Base-by-base conservation (phyloP, 92 coral and sea anemone species). In the Actinernus sp. region DNA sequence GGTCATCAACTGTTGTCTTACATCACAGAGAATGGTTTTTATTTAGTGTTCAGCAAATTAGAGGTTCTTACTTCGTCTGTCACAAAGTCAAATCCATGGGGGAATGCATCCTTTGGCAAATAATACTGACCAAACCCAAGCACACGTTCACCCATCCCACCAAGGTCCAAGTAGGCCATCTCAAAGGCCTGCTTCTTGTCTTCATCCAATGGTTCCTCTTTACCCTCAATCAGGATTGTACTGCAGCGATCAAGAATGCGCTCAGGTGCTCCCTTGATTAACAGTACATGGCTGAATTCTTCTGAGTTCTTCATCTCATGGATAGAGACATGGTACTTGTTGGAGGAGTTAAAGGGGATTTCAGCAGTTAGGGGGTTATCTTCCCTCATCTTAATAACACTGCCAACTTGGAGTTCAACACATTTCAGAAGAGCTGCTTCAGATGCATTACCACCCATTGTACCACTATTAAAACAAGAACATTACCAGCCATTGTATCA, bases 131-230 rank as follows among this genome's bases (percentile, higher is more conserved):
- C 93, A 56, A 94, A 94, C 16, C 98, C 98, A 55, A 94, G 78
- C 5, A 94, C 98, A 60, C 98, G 94, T 74, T 94, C 98, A 31
- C 98, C 98, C 75, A 91, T 58, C n/a, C 98, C 98, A 30, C 98
- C 98, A 44, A 94, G 97, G 44, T 91, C 97, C 58, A 94, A 76
- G 44, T 94, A 90, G 1, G 98, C 98, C 37, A 50, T 51, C 61
- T 94, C 88, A 56, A 94, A 94, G 11, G 88, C 82, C 57, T 91
- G 90, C 65, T 69, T 76, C 76, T 70, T 78, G 4, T 87, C 86
- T 1, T 84, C 95, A 47, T 63, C 87, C 2, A 94, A 77, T 4
- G 78, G 81, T 12, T 33, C 26, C 26, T 86, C 97, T 47, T 83
- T 62, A 0, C 83, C 93, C 1, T 83, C 65, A 0, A 94, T 36